Evolutionary conservation across 2,888 invertebrate genomes (phyloP).

Genomic region (Tridacna crocea): DNA sequence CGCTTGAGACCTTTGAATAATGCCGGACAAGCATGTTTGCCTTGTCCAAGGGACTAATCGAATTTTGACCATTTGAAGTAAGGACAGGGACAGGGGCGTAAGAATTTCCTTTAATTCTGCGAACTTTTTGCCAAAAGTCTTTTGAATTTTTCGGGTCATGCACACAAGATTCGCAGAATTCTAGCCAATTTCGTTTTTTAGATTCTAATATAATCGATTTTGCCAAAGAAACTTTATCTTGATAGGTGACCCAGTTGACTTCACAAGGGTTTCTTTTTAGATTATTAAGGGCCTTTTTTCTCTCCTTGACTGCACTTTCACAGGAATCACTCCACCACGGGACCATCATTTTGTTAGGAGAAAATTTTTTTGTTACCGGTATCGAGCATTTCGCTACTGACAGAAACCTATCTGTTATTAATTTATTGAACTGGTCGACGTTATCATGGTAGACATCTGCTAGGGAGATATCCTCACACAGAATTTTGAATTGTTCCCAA

Average conservation of each 20-base stretch:
- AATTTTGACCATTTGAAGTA: not conserved
- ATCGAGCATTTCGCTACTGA: not conserved
- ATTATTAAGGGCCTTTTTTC: conserved; percentile 17
- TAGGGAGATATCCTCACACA: conserved; percentile 8
- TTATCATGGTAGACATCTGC: conserved; percentile 4
- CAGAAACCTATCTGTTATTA: not conserved
- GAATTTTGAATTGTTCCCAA: conserved; percentile 4
- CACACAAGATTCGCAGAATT: conserved; percentile 14
- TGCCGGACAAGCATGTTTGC: conserved; percentile 17
- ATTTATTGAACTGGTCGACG: not conserved
- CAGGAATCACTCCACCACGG: conserved; percentile 14
- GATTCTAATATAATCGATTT: not conserved
- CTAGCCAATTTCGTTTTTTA: conserved; percentile 13
- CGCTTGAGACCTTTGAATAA: conserved; percentile 21
- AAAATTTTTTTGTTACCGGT: not conserved
- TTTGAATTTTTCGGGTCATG: not conserved
- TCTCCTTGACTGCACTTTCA: not conserved
- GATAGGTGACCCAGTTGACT: conserved; percentile 9
- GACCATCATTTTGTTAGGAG: not conserved
- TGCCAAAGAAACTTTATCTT: not conserved
- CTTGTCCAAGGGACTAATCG: conserved; percentile 4
- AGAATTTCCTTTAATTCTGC: conserved; percentile 17
- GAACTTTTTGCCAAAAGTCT: conserved; percentile 27
- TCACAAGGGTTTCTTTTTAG: conserved; percentile 16
- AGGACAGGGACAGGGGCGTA: not conserved